Evolutionary conservation across 1,140 invertebrate species (phyloP), one percentile per base, ranked within the genome.

Genomic region (Penaeus indicus): DNA sequence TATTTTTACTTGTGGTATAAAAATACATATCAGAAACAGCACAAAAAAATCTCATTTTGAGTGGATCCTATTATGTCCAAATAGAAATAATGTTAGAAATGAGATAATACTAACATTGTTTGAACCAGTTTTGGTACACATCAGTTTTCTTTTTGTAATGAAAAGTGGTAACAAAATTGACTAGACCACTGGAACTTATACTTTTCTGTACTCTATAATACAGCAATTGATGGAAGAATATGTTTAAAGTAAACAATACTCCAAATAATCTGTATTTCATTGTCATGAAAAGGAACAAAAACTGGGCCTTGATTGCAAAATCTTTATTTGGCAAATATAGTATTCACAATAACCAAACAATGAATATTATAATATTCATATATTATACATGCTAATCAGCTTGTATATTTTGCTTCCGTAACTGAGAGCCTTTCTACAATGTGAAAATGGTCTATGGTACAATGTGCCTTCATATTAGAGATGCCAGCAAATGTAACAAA

Each of bases 301-400:
- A 67, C 42, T 42, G 79, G 22, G 19, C 22, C 3, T 16, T 86
- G 32, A 80, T 62, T 86, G 85, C 85, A 86, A 86, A 86, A 86
- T 79, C 11, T 86, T 86, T 86, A 86, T 86, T 86, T 79, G 85
- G 85, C 85, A 86, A 86, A 86, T 86, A 86, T 86, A 86, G 77
- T 86, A 86, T 86, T 86, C 85, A 86, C 85, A 86, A 86, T 86
- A 86, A 86, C 85, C 85, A 86, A 86, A 86, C 85, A 86, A 64
- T 78, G 61, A 85, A 79, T 86, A 79, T 85, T 27, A 67, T 67
- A 67, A 80, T 83, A 83, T 83, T 83, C 81, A 86, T 86, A 86
- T 86, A 86, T 64, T 85, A 79, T 75, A 86, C 85, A 80, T 86
- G 78, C 77, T 86, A 32, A 86, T 38, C 81, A 83, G 38, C 62